Evolutionary conservation across 2,888 invertebrate genomes (phyloP), one percentile per base, ranked within the genome.

Genomic region (Xestia sexstrigata): DNA sequence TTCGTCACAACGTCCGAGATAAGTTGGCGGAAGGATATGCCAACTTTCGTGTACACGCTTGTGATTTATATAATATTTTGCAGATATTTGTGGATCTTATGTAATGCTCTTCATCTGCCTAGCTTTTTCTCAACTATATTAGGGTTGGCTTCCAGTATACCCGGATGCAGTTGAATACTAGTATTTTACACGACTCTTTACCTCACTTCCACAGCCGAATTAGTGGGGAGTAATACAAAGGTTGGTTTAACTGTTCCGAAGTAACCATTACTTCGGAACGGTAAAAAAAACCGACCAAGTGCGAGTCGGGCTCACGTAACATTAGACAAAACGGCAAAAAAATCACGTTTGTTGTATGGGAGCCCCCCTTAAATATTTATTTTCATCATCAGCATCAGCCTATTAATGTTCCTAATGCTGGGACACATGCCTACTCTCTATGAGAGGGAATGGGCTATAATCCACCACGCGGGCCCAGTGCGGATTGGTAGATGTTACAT

Each of bases 1-100:
- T 87, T 85, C 81, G 76, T 83, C 75, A 86, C 87, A 90, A 92
- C 90, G 88, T 83, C 87, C 79, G 35, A 89, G 93, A 94, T 94
- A 93, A 93, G 92, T 91, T 86, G 82, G 79, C 75, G 85, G 66
- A 78, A 78, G 87, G 70, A 71, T 88, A 87, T 86, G 84, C 78
- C 86, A 90, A 91, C 88, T 92, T 92, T 89, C 76, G 20, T 75
- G 39, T 60, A 55, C 17, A 42, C 9, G 26, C 35, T 66, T 81
- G 30, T 82, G 65, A 69, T 70, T 62, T 62, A 74, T 68, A 45
- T 39, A 13, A 63, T 39, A 63, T 63, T 63, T 63, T 63, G 39
- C 39, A 7, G 39, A 39, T 62, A 62, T 63, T 39, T 63, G 5
- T 39, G 23, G 11, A 63, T 13, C 20, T 60, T 60, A 60, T 30